Evolutionary conservation across 1,140 invertebrate genomes (phyloP).

Genomic region (Diachasma alloeum): DNA sequence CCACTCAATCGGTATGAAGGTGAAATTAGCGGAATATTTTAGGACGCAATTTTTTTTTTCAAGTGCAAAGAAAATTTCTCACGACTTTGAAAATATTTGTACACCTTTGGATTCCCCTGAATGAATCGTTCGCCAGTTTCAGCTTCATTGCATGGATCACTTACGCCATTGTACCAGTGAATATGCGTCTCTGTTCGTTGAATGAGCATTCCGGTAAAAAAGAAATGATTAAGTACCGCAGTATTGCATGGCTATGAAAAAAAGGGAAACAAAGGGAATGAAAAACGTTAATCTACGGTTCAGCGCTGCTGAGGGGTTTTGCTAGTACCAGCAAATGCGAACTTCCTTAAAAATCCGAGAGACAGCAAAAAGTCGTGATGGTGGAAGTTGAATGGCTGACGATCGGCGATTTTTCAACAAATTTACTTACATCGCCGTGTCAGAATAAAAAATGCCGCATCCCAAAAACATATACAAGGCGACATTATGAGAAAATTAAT

Average conservation of each 20-base stretch:
- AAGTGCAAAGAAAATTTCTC: too few species aligned
- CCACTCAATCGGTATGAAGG: too few species aligned
- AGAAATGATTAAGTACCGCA: slow-evolving; percentile 28
- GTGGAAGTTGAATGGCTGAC: neutral
- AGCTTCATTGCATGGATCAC: neutral
- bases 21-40: too few species aligned
- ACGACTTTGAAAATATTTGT: too few species aligned
- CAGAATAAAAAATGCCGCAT: too few species aligned
- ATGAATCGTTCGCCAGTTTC: too few species aligned
- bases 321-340: slow-evolving; percentile 10
- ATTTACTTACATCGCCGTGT: neutral
- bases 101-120: too few species aligned
- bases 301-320: slow-evolving; percentile 25
- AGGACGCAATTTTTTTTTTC: too few species aligned
- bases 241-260: slow-evolving; percentile 23
- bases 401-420: neutral
- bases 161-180: neutral
- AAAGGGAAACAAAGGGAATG: neutral
- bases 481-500: too few species aligned
- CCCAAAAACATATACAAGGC: too few species aligned
- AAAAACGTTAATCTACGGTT: slow-evolving; percentile 27
- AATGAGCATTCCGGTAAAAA: slow-evolving; percentile 9
- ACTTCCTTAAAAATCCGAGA: slow-evolving; percentile 25
- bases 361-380: neutral
- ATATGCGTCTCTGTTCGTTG: slow-evolving; percentile 8